A percentile compares a stretch with the other conserved stretches of the same genome.
phyloP scores from a whole-genome alignment of 2,888 invertebrate genomes.

The Actias luna region DNA sequence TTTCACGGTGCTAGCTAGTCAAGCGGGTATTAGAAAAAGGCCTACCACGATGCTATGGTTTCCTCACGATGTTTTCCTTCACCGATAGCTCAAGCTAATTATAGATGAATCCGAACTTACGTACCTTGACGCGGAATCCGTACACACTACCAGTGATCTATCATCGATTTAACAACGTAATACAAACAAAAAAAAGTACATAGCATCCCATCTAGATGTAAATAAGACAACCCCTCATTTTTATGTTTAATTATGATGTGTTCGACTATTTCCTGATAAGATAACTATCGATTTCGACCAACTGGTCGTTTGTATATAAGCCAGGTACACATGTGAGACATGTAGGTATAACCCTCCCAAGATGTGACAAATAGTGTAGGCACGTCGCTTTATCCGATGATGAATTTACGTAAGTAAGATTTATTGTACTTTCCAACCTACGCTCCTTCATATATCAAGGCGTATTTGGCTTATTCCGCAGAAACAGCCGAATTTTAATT shows the following conservation, averaged over 20 bases:
- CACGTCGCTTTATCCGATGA: neutral
- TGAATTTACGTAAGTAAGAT: conserved; percentile 6
- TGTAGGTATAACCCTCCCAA: neutral
- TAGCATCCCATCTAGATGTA: too few relatives aligned
- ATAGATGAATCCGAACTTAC: too few relatives aligned
- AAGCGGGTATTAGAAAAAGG: too few relatives aligned
- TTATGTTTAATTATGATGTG: neutral
- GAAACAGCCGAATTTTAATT: neutral
- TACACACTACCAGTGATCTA: too few relatives aligned
- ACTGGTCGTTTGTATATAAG: neutral
- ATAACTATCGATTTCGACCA: neutral
- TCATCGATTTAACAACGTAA: too few relatives aligned
- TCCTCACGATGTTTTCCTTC: too few relatives aligned
- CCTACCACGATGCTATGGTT: too few relatives aligned
- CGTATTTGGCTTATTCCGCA: neutral
- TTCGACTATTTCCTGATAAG: neutral
- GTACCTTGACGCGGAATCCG: too few relatives aligned
- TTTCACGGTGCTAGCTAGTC: too few relatives aligned
- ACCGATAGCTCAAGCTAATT: too few relatives aligned
- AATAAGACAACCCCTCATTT: neutral
- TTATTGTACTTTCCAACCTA: neutral
- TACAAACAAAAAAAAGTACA: too few relatives aligned
- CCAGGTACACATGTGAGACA: neutral
- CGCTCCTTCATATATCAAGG: neutral
- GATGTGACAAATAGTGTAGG: conserved; percentile 8